Conservation (phyloP, 2,888 invertebrate genomes). For the Bellardia pandia region DNA sequence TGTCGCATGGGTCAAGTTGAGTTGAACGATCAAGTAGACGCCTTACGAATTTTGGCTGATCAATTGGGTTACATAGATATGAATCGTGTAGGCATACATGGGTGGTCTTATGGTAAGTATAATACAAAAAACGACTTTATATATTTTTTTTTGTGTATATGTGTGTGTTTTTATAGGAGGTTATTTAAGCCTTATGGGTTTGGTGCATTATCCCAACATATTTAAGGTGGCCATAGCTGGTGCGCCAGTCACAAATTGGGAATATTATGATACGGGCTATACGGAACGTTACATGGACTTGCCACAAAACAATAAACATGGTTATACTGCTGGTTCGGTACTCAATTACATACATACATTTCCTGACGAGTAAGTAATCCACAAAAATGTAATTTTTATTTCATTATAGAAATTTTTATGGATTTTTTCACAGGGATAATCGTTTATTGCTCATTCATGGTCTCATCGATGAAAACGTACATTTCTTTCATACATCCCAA, state of each 20-base stretch:
- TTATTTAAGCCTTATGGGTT: conserved; percentile 96
- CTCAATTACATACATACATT: conserved; percentile 93
- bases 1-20: conserved; percentile 97
- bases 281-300: conserved; percentile 98
- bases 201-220: conserved; percentile 95
- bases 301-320: conserved; percentile 90
- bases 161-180: conserved; percentile 86
- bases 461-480: conserved; percentile 99
- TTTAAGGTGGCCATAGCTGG: conserved; percentile 98
- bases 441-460: conserved; percentile 98
- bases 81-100: conserved; percentile 96
- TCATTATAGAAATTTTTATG: not conserved
- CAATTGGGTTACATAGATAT: conserved; percentile 95
- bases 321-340: conserved; percentile 94
- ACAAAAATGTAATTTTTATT: not conserved
- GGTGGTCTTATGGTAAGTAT: conserved; percentile 96
- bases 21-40: conserved; percentile 97
- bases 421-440: conserved; percentile 87
- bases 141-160: not conserved
- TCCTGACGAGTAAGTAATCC: conserved; percentile 92
- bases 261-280: conserved; percentile 98
- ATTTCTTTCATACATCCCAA: conserved; percentile 97
- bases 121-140: not conserved
- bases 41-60: conserved; percentile 93
- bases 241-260: conserved; percentile 99